These are phyloP conservation scores for Phalacrocorax aristotelis DNA, from an alignment of 2,113 vertebrate species.

Conservation along the genomic window DNA sequence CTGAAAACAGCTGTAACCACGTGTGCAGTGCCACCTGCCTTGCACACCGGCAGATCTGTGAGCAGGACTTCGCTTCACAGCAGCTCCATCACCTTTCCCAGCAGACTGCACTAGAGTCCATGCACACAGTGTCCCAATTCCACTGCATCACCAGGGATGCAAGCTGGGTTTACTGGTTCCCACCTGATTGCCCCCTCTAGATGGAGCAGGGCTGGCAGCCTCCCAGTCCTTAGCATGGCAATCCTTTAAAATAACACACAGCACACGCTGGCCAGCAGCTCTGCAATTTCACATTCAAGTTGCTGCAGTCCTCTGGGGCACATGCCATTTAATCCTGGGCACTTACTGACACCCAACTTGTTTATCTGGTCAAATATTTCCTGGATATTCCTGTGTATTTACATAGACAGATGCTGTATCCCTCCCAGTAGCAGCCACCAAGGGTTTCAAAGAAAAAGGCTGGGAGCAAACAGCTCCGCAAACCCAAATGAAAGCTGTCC, in stretches of 20 bases:
- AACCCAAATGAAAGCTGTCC: background rate
- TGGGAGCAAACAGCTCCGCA: background rate
- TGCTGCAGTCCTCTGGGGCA: background rate
- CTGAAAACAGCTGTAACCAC: accelerated
- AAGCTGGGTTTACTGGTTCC: background rate
- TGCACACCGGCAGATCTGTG: accelerated
- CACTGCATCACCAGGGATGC: background rate
- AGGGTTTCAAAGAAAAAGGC: background rate
- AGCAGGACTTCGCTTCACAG: background rate
- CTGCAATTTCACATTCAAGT: background rate
- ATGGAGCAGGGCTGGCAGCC: background rate
- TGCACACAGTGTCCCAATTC: background rate
- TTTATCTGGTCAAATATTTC: slow-evolving; percentile 18
- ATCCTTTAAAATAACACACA: background rate
- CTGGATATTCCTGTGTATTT: background rate
- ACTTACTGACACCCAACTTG: background rate
- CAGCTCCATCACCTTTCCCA: background rate
- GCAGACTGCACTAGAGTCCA: background rate
- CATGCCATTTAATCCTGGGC: background rate
- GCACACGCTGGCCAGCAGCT: background rate
- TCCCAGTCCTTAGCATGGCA: background rate
- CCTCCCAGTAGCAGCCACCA: background rate
- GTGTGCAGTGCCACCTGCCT: accelerated
- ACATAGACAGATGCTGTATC: background rate
- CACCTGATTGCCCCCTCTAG: background rate